Evolutionary conservation across 2,113 vertebrate genomes (phyloP), one percentile per base, ranked within the genome.

Genomic region (Pongo pygmaeus): DNA sequence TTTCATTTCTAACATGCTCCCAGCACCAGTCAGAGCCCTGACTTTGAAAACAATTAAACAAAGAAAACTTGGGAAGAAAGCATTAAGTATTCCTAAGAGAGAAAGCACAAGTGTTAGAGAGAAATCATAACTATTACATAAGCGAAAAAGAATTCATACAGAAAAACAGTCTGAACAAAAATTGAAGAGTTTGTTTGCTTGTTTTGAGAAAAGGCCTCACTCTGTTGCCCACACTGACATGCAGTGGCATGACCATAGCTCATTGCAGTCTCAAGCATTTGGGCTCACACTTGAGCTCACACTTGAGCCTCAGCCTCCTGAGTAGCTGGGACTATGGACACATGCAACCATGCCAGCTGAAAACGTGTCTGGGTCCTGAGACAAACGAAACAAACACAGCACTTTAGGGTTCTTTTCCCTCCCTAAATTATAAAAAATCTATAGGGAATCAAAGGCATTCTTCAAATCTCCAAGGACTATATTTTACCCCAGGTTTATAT

Each of bases 31-130:
- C 38, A 18, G 11, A 5, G 30, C 5, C 48, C 40, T n/a, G 8
- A 77, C 12, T 50, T 25, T 4, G 61, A 88, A 20, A 96, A 84
- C 22, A 79, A 77, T 2, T 61, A 57, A 86, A 78, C 10, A 30
- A 80, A 91, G 84, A 78, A 91, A 93, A 96, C 13, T 75, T 83
- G 48, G 25, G 70, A 57, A 89, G 52, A 74, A 84, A 79, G 9
- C 4, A 70, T 11, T 55, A 17, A 18, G 22, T 32, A 64, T 30
- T 64, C 5, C 27, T 30, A 64, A 64, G 4, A 30, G 27, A 32
- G 27, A 64, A 64, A 64, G 61, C 12, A 0, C 13, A 64, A 64
- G 61, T 46, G 46, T 46, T 46, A 64, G 10, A 30, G 27, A 64
- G 27, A 64, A 64, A 64, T 27, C 12, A 0, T 14, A 64, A 64